Percentiles rank a stretch among this genome's conserved stretches.
Evolutionary conservation across 2,888 invertebrate genomes (phyloP).

Genomic region (Acheta domesticus): DNA sequence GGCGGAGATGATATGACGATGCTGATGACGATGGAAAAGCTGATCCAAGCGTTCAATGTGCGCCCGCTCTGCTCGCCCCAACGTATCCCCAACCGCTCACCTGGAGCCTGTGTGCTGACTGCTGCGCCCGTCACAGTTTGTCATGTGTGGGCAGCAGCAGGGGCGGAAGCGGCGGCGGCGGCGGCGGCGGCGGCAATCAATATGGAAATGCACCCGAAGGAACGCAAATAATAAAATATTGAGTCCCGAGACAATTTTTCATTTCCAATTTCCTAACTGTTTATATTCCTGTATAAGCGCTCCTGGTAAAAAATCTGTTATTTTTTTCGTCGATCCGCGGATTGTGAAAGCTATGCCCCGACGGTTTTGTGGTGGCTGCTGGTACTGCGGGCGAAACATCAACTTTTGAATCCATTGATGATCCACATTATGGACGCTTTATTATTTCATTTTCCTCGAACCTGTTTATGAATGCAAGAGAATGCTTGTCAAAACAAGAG

Average conservation of each 20-base stretch:
- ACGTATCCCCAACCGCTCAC: too few species aligned
- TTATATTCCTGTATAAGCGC: constrained; percentile 6
- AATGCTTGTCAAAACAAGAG: too few species aligned
- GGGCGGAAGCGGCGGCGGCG: too few species aligned
- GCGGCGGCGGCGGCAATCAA: neutral
- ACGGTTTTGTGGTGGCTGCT: neutral
- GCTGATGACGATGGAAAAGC: too few species aligned
- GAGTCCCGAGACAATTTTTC: constrained; percentile 18
- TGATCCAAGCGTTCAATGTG: too few species aligned
- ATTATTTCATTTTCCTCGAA: neutral
- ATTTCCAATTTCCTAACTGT: constrained; percentile 9
- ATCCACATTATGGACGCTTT: neutral
- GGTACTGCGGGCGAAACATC: neutral
- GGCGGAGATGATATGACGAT: too few species aligned
- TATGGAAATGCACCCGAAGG: constrained; percentile 18
- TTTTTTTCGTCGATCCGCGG: neutral
- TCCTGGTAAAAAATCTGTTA: neutral
- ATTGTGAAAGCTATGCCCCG: neutral
- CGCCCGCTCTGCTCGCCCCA: too few species aligned
- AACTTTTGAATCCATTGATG: neutral
- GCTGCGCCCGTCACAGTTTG: neutral
- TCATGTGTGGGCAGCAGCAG: neutral
- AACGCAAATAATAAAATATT: constrained; percentile 18
- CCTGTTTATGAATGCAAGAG: too few species aligned
- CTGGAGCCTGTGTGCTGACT: too few species aligned